A percentile compares a stretch with the other conserved stretches of the same genome.
These are phyloP conservation scores for Cydia amplana DNA, from an alignment of 1,140 invertebrate genomes.

Conservation along the genomic window DNA sequence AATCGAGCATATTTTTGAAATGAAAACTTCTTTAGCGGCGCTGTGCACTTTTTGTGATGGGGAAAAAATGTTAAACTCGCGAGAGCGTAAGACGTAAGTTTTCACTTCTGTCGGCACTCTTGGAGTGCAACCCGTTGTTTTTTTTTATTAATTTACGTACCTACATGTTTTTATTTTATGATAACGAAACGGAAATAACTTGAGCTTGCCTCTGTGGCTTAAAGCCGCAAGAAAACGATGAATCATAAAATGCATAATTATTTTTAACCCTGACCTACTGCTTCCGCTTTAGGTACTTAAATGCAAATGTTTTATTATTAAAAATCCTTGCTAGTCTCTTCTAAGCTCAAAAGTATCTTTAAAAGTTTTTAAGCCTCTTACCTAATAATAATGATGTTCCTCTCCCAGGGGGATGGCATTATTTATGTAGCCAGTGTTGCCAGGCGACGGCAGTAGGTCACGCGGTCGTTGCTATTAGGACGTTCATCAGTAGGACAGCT, in stretches of 20 bases:
- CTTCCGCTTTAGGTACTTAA: too few species aligned
- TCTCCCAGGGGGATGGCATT: conserved; percentile 1
- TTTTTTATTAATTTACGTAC: too few species aligned
- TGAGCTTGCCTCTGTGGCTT: not conserved
- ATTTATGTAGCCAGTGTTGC: conserved; percentile 36
- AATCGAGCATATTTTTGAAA: too few species aligned
- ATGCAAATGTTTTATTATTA: too few species aligned
- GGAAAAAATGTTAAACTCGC: too few species aligned
- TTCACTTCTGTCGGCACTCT: too few species aligned
- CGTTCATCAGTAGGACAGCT: conserved; percentile 16
- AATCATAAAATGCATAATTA: conserved; percentile 9
- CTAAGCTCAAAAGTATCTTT: not conserved
- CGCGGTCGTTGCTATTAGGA: conserved; percentile 34
- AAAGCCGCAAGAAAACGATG: not conserved
- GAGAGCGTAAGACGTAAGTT: too few species aligned
- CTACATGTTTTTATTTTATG: not conserved
- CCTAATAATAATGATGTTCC: too few species aligned
- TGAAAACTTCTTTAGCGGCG: too few species aligned
- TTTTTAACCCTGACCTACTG: not conserved
- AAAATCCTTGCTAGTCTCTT: not conserved
- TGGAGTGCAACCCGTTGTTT: too few species aligned
- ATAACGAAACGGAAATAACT: not conserved
- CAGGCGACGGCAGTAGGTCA: conserved; percentile 41
- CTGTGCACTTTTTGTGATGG: too few species aligned
- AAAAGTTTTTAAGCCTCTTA: not conserved